These are phyloP conservation scores for Drosophila truncata DNA, from an alignment of 1,140 invertebrate species.

Conservation along the genomic window DNA sequence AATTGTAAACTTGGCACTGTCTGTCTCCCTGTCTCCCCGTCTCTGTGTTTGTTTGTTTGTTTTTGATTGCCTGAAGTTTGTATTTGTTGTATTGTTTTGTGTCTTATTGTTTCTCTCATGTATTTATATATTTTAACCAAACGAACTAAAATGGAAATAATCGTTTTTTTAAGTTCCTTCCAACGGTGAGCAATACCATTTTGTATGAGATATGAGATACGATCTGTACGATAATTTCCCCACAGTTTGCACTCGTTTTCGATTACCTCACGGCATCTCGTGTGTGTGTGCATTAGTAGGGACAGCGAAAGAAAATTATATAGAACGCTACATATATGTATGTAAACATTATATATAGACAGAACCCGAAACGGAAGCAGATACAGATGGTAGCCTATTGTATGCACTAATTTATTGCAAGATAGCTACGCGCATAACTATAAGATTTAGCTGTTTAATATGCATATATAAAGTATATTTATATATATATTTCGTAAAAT, in stretches of 20 bases:
- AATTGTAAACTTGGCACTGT: conserved; percentile 51
- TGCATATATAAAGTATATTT: conserved; percentile 57
- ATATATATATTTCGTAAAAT: conserved; percentile 64
- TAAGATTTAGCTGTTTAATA: conserved; percentile 74
- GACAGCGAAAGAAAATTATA: conserved; percentile 58
- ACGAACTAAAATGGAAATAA: conserved; percentile 36
- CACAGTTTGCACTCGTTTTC: conserved; percentile 57
- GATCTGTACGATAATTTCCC: conserved; percentile 62
- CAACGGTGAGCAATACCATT: conserved; percentile 57
- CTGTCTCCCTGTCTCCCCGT: conserved; percentile 4
- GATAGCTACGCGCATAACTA: conserved; percentile 65
- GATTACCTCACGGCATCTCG: conserved; percentile 66
- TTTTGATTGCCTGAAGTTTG: conserved; percentile 20
- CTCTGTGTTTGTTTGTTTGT: conserved; percentile 34
- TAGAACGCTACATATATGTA: conserved; percentile 42
- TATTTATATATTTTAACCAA: conserved; percentile 53
- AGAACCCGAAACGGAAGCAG: conserved; percentile 29
- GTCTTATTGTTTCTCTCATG: conserved; percentile 26
- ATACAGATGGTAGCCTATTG: conserved; percentile 64
- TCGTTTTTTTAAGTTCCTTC: conserved; percentile 74
- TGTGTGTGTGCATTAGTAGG: conserved; percentile 58
- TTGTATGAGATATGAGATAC: conserved; percentile 45
- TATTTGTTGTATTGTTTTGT: conserved; percentile 42
- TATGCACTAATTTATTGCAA: conserved; percentile 75
- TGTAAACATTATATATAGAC: conserved; percentile 45